Percentiles rank a stretch among this genome's conserved stretches.
Evolutionary conservation across 2,113 vertebrate species (phyloP).

Genomic region (Ciconia maguari): DNA sequence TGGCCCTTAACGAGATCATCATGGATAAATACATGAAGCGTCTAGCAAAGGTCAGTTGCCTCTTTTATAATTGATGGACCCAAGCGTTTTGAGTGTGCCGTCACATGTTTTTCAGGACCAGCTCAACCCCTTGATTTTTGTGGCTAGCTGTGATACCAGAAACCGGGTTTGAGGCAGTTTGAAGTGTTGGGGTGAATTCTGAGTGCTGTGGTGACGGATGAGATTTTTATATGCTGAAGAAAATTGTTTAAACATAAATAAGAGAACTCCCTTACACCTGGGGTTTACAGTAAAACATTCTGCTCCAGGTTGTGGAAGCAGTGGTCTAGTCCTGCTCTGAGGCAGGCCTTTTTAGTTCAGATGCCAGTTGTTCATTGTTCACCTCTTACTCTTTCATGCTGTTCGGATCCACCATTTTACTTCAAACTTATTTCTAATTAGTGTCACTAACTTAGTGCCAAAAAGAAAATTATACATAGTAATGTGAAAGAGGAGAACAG

Average conservation of each 20-base stretch:
- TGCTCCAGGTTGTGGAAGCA: neutral
- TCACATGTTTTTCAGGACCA: neutral
- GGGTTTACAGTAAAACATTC: neutral
- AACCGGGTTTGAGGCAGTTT: neutral
- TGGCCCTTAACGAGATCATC: neutral
- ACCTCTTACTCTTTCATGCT: neutral
- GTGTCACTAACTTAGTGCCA: neutral
- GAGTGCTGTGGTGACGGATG: neutral
- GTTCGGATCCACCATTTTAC: neutral
- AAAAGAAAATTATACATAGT: neutral
- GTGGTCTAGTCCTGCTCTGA: neutral
- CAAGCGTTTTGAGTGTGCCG: neutral
- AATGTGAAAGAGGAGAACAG: neutral
- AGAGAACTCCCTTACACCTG: neutral
- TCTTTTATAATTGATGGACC: neutral
- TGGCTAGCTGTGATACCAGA: neutral
- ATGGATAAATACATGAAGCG: constrained; percentile 50
- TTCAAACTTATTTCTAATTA: neutral
- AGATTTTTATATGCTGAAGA: neutral
- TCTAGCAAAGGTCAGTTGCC: constrained; percentile 55
- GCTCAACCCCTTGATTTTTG: neutral
- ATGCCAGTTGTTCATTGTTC: neutral
- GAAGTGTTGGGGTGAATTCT: neutral
- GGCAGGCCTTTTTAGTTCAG: neutral
- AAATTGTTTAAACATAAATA: neutral